A percentile compares a stretch with the other conserved stretches of the same genome.
phyloP scores from a whole-genome alignment of 2,888 invertebrate species.

The Abrostola triplasia region DNA sequence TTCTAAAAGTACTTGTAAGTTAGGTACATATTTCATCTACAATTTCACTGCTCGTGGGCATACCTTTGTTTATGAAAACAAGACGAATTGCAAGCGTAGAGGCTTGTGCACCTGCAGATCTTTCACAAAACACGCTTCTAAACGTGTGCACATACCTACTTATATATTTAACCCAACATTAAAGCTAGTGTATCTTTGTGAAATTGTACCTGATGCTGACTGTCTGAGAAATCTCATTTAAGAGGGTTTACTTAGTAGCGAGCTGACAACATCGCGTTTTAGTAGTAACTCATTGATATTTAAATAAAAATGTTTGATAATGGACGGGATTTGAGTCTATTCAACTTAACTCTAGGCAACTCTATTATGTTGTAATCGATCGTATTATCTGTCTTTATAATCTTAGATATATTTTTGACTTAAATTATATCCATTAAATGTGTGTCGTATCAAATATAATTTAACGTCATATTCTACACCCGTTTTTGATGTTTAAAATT shows the following conservation, averaged over 20 bases:
- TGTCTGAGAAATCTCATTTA: conserved; percentile 58
- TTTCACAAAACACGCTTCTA: not conserved
- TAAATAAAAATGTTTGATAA: no score
- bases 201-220: conserved; percentile 44
- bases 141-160: not conserved
- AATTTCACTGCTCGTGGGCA: not conserved
- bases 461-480: no score
- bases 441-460: no score
- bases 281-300: no score
- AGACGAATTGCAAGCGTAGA: not conserved
- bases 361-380: no score
- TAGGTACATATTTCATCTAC: not conserved
- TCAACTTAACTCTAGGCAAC: no score
- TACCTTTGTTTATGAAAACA: not conserved
- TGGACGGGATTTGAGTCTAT: no score
- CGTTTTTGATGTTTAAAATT: no score
- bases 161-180: conserved; percentile 14
- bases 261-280: not conserved
- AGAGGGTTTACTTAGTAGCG: not conserved
- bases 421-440: no score
- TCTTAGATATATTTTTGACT: no score
- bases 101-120: not conserved
- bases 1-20: not conserved
- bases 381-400: no score
- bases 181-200: conserved; percentile 16